These are phyloP conservation scores for Psophia crepitans DNA, from an alignment of 2,113 vertebrate species.

Conservation along the genomic window DNA sequence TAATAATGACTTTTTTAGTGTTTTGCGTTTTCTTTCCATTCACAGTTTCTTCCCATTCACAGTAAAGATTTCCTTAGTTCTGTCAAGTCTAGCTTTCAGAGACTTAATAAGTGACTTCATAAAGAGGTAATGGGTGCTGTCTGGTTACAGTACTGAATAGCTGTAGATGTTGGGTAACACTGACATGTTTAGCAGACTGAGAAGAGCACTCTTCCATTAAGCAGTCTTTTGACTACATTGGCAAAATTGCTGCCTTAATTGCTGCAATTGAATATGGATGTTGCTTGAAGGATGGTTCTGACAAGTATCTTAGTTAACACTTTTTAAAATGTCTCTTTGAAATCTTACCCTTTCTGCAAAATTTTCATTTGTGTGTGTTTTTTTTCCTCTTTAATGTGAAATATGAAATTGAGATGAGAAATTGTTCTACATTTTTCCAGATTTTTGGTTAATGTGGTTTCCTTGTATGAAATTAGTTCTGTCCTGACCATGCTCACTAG, in stretches of 20 bases:
- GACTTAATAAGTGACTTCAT: not conserved
- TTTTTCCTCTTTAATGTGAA: not conserved
- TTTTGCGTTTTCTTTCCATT: not conserved
- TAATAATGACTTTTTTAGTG: not conserved
- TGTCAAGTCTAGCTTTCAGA: not conserved
- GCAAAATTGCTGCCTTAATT: not conserved
- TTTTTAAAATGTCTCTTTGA: not conserved
- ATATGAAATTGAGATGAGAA: not conserved
- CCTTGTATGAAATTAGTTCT: not conserved
- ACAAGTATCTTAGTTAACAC: not conserved
- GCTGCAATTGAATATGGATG: not conserved
- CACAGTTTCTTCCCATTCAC: not conserved
- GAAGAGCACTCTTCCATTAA: not conserved
- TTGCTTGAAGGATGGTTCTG: not conserved
- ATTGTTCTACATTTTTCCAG: not conserved
- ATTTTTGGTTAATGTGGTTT: not conserved
- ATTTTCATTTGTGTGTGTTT: not conserved
- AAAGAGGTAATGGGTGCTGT: not conserved
- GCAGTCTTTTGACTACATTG: not conserved
- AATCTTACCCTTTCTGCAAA: not conserved
- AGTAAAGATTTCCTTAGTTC: not conserved
- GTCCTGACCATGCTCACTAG: fast-evolving
- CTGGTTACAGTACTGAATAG: not conserved
- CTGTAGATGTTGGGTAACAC: not conserved
- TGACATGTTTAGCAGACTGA: not conserved